Evolutionary conservation across 2,797 vertebrate genomes (phyloP), one percentile per base, ranked within the genome.

Genomic region (Pantherophis vulpinus): DNA sequence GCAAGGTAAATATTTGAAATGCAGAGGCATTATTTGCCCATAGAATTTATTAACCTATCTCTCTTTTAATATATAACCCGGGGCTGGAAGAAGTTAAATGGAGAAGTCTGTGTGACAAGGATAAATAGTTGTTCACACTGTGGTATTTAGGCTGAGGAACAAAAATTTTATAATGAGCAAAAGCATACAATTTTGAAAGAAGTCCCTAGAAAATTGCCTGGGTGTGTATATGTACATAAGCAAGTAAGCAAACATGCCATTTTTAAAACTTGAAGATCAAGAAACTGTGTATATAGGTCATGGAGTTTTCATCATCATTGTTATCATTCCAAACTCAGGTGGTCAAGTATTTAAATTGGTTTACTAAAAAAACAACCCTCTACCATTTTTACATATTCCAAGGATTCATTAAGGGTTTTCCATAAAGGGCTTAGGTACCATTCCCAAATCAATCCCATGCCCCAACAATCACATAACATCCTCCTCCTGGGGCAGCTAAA

Each of bases 1-100:
- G 86, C 70, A 91, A 20, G 27, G 90, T 60, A 89, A 93, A 89
- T 86, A 59, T 91, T 93, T 91, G 90, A 93, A 51, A 89, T 42
- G 66, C 74, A 66, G 66, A 86, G 66, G 55, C n/a, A 90, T 87
- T 86, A 89, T 89, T 90, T 93, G 63, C 79, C n/a, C 47, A 61
- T 18, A 79, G 23, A 59, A 55, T 91, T 93, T 91, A 93, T 91
- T 93, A 91, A 89, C 90, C 89, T 5, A 32, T 18, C 56, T 93
- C 56, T 55, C 37, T 79, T 88, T 93, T 88, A 91, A 93, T 91
- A 61, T 83, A 47, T 91, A 91, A 88, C 55, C 56, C 10, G 11
- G 32, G 60, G 3, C 79, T 91, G 90, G n/a, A 47, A 83, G 23
- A 61, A 61, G 87, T 87, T 91, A 88, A 59, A 93, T 83, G 79